phyloP scores from a whole-genome alignment of 2,797 vertebrate genomes.

The Cirrhinus molitorella region DNA sequence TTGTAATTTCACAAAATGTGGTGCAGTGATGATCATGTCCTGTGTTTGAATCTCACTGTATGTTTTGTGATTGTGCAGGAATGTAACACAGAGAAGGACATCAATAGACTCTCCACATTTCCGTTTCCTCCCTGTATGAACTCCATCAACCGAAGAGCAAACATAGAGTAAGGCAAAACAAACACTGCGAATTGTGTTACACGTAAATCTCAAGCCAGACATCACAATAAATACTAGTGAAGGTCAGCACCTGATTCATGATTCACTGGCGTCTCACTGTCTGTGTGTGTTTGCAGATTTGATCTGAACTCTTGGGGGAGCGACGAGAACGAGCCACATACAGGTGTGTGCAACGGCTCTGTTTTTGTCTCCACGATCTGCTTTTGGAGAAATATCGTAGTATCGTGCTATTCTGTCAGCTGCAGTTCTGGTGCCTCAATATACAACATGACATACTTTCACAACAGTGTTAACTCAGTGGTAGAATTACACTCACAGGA shows the following conservation, averaged over 20 bases:
- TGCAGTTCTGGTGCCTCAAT: no score
- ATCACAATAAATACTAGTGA: neutral
- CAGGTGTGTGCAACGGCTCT: conserved; percentile 66
- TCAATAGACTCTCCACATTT: conserved; percentile 93
- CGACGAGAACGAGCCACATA: conserved; percentile 74
- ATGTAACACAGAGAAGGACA: conserved; percentile 87
- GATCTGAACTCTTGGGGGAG: conserved; percentile 75
- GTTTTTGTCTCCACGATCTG: no score
- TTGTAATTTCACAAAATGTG: neutral
- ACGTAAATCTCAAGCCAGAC: neutral
- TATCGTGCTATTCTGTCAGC: no score
- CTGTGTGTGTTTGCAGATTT: conserved; percentile 63
- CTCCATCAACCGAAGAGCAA: conserved; percentile 89
- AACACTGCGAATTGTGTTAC: neutral
- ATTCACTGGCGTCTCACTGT: neutral
- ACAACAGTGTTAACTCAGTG: no score
- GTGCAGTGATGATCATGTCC: neutral
- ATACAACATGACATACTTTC: no score
- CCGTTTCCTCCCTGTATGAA: conserved; percentile 90
- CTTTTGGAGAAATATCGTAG: no score
- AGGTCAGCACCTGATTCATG: neutral
- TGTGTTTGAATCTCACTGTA: conserved; percentile 24
- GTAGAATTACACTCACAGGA: no score
- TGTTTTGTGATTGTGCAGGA: conserved; percentile 60
- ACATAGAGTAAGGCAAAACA: conserved; percentile 75